Base-by-base conservation (phyloP, 2,888 invertebrate species). In the Lissocephala sabroskyi region DNA sequence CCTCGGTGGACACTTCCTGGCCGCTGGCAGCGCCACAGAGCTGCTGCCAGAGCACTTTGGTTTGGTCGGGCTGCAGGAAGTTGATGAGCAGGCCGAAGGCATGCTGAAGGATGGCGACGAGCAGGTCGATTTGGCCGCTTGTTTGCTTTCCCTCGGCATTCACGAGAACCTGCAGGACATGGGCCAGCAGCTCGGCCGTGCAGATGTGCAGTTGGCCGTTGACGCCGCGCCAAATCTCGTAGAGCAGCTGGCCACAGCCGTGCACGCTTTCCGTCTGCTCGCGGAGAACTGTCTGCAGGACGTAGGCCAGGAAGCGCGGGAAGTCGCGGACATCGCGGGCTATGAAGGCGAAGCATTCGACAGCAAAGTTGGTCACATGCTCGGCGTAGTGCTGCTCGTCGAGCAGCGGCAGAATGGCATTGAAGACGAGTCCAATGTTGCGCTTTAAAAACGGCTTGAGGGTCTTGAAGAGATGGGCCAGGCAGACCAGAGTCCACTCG, bases 291-390 rank as follows among this genome's bases (percentile, higher is more conserved):
- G 89, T 89, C 60, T 86, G 86, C 29, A 96, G 84, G 32, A 96
- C 83, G 36, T 92, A 86, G 37, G 87, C 86, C 32, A 96, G 82
- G 80, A 97, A 91, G 42, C 88, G 88, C 23, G 89, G 88, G 68
- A 91, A 92, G 68, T 96, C 93, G 62, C 90, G 91, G 9, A 95
- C 91, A 87, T 95, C 95, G 59, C 97, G 87, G 2, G 96, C 93
- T 1, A 98, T 92, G 86, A 96, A 98, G 0, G 97, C 93, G 87
- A 98, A 97, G 84, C 96, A 94, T 85, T 98, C 97, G 0, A 96
- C 95, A 3, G 97, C 96, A 88, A 98, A 98, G 77, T 92, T 92
- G 63, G 93, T 92, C 16, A 98, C 91, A 79, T 96, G 95, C 55
- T 89, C 89, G 17, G 94, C 93, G 41, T 81, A 82, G 70, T 91